phyloP scores from a whole-genome alignment of 1,140 invertebrate genomes.

The Drosophila malerkotliana region DNA sequence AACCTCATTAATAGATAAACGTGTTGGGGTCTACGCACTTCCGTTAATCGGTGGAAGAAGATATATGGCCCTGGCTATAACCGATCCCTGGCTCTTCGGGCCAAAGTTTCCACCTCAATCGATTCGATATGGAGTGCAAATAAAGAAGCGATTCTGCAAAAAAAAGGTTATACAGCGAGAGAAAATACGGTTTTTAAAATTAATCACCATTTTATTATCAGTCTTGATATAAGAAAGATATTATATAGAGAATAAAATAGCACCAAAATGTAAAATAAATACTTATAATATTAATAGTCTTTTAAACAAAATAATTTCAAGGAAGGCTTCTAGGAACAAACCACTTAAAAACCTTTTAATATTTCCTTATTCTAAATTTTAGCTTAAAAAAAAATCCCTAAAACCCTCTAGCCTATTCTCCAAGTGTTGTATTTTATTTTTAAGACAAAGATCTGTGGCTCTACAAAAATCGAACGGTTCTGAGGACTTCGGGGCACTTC shows the following conservation, averaged over 20 bases:
- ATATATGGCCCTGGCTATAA: conserved; percentile 4
- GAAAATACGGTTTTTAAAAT: neutral
- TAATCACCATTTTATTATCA: neutral
- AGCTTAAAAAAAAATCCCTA: too few relatives aligned
- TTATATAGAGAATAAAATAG: too few relatives aligned
- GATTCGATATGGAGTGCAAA: conserved; percentile 58
- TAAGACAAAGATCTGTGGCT: neutral
- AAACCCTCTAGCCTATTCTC: neutral
- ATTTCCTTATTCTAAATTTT: too few relatives aligned
- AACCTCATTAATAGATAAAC: conserved; percentile 66
- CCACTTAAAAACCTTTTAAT: too few relatives aligned
- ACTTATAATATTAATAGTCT: too few relatives aligned
- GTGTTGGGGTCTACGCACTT: conserved; percentile 70
- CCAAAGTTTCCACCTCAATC: conserved; percentile 42
- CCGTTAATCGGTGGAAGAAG: conserved; percentile 41
- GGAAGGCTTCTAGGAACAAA: too few relatives aligned
- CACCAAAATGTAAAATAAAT: too few relatives aligned
- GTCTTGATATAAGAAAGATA: too few relatives aligned
- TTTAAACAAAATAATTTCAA: too few relatives aligned
- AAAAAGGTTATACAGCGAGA: conserved; percentile 42
- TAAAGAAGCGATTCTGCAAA: conserved; percentile 12
- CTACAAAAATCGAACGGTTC: conserved; percentile 31
- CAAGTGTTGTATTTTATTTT: conserved; percentile 5
- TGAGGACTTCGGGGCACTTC: conserved; percentile 46
- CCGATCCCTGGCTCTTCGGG: conserved; percentile 12